Base-by-base conservation (phyloP, 2,113 vertebrate genomes). In the Aspidoscelis tigris region DNA sequence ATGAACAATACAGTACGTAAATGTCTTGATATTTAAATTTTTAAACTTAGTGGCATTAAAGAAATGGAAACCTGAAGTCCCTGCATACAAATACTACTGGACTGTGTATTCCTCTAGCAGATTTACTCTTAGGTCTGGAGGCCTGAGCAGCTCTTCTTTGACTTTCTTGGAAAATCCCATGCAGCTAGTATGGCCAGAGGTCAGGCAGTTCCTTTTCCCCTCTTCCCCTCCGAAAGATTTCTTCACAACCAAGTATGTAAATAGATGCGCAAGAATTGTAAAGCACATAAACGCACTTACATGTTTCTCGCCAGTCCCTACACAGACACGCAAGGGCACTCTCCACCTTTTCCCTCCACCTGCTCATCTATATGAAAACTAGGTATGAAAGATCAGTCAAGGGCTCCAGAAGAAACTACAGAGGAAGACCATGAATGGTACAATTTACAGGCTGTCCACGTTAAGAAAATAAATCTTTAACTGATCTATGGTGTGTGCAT, bases 1-100 rank as follows among this genome's bases (percentile, higher is more conserved):
- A 93, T 89, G 95, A 95, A 96, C 96, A 96, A 94, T 94, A 96
- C 96, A 96, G 94, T 94, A 94, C 92, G 86, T 92, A 87, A 91
- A 88, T 93, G 92, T 94, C 94, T 95, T 89, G 94, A 92, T 94
- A 93, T 95, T 94, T 95, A 89, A 92, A 89, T 93, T 94, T 92
- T 90, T 90, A 91, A 91, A 90, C 88, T 93, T 91, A 89, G 90
- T 93, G 83, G 82, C 89, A 87, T 91, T 88, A 91, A 93, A 78
- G 81, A 89, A 91, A 84, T 58, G 86, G 90, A 93, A 92, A 72
- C 75, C 91, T 92, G 90, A 80, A 22, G 79, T 92, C 88, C 85
- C 86, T 86, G 72, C 78, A 85, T 50, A 82, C 89, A 90, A 94
- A 86, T 84, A 89, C 91, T 91, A 93, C 86, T 73, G 91, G 89